These are phyloP conservation scores for Phylloscopus trochilus DNA, from an alignment of 2,113 vertebrate species.

Conservation along the genomic window DNA sequence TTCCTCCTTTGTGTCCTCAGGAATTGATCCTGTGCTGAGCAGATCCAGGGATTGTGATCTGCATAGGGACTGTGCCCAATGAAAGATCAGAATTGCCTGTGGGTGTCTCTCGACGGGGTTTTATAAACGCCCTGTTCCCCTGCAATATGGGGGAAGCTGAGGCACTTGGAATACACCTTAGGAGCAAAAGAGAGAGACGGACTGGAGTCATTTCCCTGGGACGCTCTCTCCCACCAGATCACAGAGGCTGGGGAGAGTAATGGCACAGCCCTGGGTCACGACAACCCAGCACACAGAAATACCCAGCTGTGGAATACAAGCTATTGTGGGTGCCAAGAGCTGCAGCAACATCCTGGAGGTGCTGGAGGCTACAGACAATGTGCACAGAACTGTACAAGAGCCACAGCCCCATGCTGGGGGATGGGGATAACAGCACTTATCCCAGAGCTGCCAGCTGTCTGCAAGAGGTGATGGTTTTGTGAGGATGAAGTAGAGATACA, in stretches of 20 bases:
- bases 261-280: neutral
- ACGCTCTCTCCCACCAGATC: accelerated
- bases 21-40: neutral
- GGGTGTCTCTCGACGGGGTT: accelerated
- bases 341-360: neutral
- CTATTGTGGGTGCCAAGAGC: neutral
- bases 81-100: neutral
- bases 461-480: accelerated
- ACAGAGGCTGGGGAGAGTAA: neutral
- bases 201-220: neutral
- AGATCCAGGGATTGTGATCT: neutral
- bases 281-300: neutral
- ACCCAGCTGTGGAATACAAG: neutral
- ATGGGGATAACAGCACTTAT: neutral
- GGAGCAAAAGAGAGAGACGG: neutral
- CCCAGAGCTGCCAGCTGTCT: neutral
- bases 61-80: neutral
- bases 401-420: neutral
- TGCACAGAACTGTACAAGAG: neutral
- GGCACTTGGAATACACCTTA: neutral
- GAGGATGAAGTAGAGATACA: neutral
- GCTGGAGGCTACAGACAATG: neutral
- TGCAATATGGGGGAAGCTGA: neutral
- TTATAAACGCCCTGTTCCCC: neutral
- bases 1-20: neutral